Base-by-base conservation (phyloP, 2,113 vertebrate species). In the Anser brachyrhynchus region DNA sequence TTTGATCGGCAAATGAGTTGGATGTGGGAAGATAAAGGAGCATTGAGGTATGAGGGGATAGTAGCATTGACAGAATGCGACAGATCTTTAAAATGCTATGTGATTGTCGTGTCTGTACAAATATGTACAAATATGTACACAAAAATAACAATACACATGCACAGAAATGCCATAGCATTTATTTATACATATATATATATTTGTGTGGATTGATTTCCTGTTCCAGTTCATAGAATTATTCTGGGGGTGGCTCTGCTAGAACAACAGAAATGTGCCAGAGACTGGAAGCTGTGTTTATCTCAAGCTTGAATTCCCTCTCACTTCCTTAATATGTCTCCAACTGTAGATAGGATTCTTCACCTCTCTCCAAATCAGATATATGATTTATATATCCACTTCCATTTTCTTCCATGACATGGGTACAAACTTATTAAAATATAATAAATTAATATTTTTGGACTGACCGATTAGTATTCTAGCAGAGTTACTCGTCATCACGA, bases 371-470 rank as follows among this genome's bases (percentile, higher is more conserved):
- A 82, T 76, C 71, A 51, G 25, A 58, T 44, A 29, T 3, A 20
- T 0, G 0, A 31, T 70, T 87, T 87, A n/a, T 29, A 39, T 33
- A 20, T 39, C 22, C 31, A 3, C 22, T 70, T 83, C 31, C 26
- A 28, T 80, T 92, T 93, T 71, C 8, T 80, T 76, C n/a, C 17
- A 29, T 55, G 8, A 11, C 25, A 51, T 2, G 8, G 16, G 5
- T 28, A 22, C 55, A 85, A 70, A 80, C 5, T 51, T 76, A 7
- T 3, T 26, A 20, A 41, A 20, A 41, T 41, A 65, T 5, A 67
- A 31, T 76, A 52, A 51, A 43, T 57, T 54, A 37, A 54, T 2
- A 3, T 33, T 79, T 91, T 88, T 86, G 2, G 57, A n/a, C 10
- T 23, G 17, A 44, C n/a, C 58, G 25, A 37, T 65, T 58, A 16